Evolutionary conservation across 2,797 vertebrate genomes (phyloP).

Genomic region (Saxicola maurus): DNA sequence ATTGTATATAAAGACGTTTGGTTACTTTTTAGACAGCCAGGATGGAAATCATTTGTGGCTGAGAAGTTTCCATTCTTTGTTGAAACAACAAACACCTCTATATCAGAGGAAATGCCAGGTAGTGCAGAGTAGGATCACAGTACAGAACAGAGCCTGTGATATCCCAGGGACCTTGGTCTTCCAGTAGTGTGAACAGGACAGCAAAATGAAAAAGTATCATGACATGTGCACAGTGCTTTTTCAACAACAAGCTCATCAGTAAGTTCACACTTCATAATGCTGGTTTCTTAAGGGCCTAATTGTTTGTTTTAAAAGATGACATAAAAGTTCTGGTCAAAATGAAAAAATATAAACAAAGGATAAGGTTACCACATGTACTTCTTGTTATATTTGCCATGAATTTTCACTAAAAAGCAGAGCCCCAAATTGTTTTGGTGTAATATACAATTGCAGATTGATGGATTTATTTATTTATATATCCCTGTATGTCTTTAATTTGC

Average conservation of each 20-base stretch:
- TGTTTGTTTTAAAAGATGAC: background rate
- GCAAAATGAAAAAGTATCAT: background rate
- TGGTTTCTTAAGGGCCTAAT: background rate
- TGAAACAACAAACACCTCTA: fast-evolving
- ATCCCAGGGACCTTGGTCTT: background rate
- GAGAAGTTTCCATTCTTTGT: background rate
- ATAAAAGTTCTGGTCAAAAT: background rate
- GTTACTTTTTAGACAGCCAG: background rate
- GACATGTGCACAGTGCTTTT: background rate
- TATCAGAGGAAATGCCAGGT: background rate
- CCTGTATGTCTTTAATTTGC: background rate
- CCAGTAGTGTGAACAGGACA: background rate
- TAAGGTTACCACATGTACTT: background rate
- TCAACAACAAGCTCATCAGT: background rate
- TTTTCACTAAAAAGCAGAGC: background rate
- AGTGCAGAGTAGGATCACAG: too few relatives aligned
- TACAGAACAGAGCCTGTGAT: background rate
- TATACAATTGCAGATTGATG: background rate
- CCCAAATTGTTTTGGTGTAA: background rate
- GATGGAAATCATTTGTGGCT: background rate
- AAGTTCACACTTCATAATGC: background rate
- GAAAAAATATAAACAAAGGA: background rate
- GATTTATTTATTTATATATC: background rate
- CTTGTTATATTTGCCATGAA: background rate
- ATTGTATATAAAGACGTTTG: background rate